phyloP scores from a whole-genome alignment of 2,888 invertebrate species.

The Apodemia zela region DNA sequence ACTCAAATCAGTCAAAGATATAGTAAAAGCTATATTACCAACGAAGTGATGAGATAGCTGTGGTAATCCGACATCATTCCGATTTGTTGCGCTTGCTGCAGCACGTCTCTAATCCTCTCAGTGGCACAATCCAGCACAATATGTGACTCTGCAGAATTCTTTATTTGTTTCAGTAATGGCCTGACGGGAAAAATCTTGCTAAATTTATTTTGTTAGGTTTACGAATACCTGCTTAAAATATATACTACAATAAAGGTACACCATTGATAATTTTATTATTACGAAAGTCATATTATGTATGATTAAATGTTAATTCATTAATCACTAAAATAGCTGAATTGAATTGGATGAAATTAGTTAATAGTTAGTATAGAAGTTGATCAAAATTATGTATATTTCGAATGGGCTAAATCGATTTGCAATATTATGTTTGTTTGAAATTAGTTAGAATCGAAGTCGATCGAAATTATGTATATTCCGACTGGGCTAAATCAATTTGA shows the following conservation, averaged over 20 bases:
- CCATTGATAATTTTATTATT: too few relatives aligned
- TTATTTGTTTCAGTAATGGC: slow-evolving; percentile 93
- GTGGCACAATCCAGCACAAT: slow-evolving; percentile 94
- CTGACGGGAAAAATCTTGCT: slow-evolving; percentile 59
- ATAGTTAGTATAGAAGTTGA: too few relatives aligned
- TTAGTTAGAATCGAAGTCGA: slow-evolving; percentile 41
- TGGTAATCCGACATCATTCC: slow-evolving; percentile 98
- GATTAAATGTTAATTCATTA: too few relatives aligned
- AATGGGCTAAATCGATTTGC: too few relatives aligned
- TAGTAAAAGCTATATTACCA: slow-evolving; percentile 80
- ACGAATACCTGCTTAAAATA: neutral
- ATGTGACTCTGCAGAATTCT: slow-evolving; percentile 94
- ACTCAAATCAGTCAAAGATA: neutral
- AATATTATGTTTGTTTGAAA: too few relatives aligned
- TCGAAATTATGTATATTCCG: slow-evolving; percentile 85
- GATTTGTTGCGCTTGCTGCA: slow-evolving; percentile 96
- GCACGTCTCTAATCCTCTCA: slow-evolving; percentile 90
- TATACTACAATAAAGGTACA: too few relatives aligned
- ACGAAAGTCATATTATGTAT: too few relatives aligned
- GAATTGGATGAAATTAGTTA: too few relatives aligned
- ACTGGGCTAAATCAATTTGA: too few relatives aligned
- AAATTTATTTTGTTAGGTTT: neutral
- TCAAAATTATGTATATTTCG: too few relatives aligned
- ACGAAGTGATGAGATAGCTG: slow-evolving; percentile 94
- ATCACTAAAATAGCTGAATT: too few relatives aligned